Conservation (phyloP, 2,888 invertebrate genomes). For the Augiades crinisus region DNA sequence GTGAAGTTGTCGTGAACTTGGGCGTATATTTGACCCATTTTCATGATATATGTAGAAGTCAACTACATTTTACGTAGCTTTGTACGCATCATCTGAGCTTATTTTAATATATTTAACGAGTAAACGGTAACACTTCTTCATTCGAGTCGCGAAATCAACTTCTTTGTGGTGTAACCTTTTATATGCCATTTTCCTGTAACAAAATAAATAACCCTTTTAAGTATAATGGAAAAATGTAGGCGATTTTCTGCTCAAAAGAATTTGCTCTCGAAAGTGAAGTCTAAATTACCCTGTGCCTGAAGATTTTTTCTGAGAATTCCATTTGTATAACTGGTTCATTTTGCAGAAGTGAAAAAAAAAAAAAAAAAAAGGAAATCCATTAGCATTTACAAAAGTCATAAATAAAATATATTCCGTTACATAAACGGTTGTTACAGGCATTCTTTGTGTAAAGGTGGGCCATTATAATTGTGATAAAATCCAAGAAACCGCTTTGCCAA, state of each 20-base stretch:
- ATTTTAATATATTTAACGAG: constrained; percentile 36
- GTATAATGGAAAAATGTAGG: constrained; percentile 33
- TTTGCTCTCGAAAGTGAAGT: constrained; percentile 27
- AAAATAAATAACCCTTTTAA: constrained; percentile 44
- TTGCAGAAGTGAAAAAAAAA: constrained; percentile 54
- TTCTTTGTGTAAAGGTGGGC: neutral
- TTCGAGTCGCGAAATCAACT: constrained; percentile 41
- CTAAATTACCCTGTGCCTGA: constrained; percentile 52
- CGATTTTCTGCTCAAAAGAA: constrained; percentile 26
- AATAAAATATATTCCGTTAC: constrained; percentile 5
- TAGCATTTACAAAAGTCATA: neutral
- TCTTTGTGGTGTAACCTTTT: constrained; percentile 46
- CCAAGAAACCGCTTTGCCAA: neutral
- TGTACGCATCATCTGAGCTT: constrained; percentile 41
- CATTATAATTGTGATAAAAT: neutral
- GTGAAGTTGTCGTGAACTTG: constrained; percentile 56
- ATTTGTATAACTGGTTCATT: constrained; percentile 61
- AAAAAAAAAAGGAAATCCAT: constrained; percentile 50
- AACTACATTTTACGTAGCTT: constrained; percentile 62
- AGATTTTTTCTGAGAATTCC: constrained; percentile 53
- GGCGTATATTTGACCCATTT: constrained; percentile 69
- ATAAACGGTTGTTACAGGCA: neutral
- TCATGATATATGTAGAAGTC: constrained; percentile 30
- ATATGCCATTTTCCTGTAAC: constrained; percentile 63
- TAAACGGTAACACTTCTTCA: constrained; percentile 43